Percentiles rank a stretch among this genome's conserved stretches.
phyloP scores from a whole-genome alignment of 1,140 invertebrate species.

The Camponotus floridanus region DNA sequence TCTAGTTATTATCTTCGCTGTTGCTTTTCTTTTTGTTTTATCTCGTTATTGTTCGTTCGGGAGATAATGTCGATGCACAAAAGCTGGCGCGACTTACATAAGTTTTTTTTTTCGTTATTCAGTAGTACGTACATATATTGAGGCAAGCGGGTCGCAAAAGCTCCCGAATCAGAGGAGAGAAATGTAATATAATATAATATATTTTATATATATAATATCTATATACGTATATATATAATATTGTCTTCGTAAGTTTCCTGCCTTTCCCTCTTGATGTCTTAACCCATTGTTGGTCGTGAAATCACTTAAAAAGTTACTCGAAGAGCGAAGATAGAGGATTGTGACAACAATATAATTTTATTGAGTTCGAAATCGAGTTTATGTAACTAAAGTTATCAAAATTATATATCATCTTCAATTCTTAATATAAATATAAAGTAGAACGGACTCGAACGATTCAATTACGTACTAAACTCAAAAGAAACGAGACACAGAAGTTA shows the following conservation, averaged over 20 bases:
- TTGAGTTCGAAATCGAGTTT: constrained; percentile 5
- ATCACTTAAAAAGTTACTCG: neutral
- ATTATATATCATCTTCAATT: constrained; percentile 12
- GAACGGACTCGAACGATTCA: neutral
- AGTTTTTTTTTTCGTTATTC: constrained; percentile 60
- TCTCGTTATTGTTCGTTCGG: constrained; percentile 68
- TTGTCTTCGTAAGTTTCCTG: constrained; percentile 74
- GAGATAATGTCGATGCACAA: constrained; percentile 72
- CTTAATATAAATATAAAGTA: constrained; percentile 6
- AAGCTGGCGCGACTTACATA: constrained; percentile 67
- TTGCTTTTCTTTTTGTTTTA: constrained; percentile 42
- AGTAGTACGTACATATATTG: constrained; percentile 73
- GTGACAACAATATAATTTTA: constrained; percentile 10
- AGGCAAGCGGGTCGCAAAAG: constrained; percentile 73
- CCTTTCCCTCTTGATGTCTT: constrained; percentile 67
- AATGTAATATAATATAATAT: constrained; percentile 61
- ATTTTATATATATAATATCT: constrained; percentile 69
- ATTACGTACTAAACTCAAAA: constrained; percentile 4
- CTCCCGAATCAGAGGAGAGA: constrained; percentile 70
- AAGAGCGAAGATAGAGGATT: constrained; percentile 8
- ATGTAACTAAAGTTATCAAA: neutral
- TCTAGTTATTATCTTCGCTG: constrained; percentile 46
- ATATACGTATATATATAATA: constrained; percentile 72
- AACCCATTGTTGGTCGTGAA: constrained; percentile 52
- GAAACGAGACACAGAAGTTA: neutral